Evolutionary conservation across 2,797 vertebrate species (phyloP).

Genomic region (Taenioides sp.): DNA sequence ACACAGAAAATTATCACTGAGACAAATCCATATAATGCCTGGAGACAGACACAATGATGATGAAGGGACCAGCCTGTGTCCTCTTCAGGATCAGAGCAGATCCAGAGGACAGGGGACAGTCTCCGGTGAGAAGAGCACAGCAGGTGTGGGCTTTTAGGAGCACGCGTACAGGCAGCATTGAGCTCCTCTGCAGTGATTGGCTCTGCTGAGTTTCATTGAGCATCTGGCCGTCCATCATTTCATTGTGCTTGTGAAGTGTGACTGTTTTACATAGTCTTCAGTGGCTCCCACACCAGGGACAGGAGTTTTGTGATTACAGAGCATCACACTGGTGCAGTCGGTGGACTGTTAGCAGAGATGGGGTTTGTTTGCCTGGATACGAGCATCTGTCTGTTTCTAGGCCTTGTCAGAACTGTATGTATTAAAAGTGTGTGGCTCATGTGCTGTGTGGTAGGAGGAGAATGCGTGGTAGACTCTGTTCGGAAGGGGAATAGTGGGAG

Average conservation of each 20-base stretch:
- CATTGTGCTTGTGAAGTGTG: constrained; percentile 58
- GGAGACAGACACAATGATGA: constrained; percentile 12
- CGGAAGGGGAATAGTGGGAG: constrained; percentile 19
- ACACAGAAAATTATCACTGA: not conserved
- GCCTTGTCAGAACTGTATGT: constrained; percentile 13
- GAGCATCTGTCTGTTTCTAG: constrained; percentile 37
- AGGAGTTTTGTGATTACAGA: constrained; percentile 63
- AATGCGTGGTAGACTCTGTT: constrained; percentile 7
- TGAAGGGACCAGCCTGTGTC: constrained; percentile 45
- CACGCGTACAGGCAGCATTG: constrained; percentile 37
- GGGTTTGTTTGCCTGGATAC: constrained; percentile 13
- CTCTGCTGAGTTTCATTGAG: constrained; percentile 67
- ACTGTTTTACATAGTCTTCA: constrained; percentile 54
- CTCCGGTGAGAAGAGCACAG: not conserved
- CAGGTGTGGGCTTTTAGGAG: constrained; percentile 17
- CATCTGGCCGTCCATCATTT: constrained; percentile 66
- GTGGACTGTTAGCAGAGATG: constrained; percentile 24
- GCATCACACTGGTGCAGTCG: constrained; percentile 43
- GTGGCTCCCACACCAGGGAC: constrained; percentile 60
- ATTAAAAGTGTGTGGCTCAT: constrained; percentile 15
- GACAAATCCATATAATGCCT: not conserved
- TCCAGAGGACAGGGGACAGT: constrained; percentile 26
- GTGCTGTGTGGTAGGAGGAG: constrained; percentile 35
- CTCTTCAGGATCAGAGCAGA: constrained; percentile 5
- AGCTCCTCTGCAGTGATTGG: constrained; percentile 49